Evolutionary conservation across 2,113 vertebrate genomes (phyloP).

Genomic region (Chamaetylas fuelleborni): DNA sequence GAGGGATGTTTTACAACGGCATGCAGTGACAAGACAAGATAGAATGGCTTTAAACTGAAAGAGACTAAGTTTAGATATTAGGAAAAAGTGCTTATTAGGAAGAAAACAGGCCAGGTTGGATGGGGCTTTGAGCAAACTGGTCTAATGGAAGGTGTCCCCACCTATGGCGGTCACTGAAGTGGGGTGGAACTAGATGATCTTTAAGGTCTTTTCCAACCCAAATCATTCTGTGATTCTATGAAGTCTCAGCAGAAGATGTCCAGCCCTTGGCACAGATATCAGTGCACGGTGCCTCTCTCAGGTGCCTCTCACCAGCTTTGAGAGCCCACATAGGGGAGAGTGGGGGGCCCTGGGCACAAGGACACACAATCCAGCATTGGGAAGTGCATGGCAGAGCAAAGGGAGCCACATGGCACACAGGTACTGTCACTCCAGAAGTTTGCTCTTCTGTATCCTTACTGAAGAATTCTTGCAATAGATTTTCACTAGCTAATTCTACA

Average conservation of each 20-base stretch:
- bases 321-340: accelerated
- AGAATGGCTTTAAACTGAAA: neutral
- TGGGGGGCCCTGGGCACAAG: neutral
- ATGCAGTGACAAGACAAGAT: neutral
- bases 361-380: neutral
- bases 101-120: neutral
- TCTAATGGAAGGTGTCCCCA: neutral
- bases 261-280: neutral
- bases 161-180: too few species aligned
- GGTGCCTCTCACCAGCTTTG: neutral
- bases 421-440: neutral
- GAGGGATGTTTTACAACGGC: neutral
- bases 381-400: neutral
- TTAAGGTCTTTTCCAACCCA: neutral
- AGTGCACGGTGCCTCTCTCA: accelerated
- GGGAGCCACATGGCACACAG: neutral
- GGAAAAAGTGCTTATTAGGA: neutral
- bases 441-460: neutral
- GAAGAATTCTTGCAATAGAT: neutral
- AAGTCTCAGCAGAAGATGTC: neutral
- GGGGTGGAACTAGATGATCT: neutral
- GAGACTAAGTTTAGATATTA: neutral
- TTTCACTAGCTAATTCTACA: neutral
- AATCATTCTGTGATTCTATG: neutral
- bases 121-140: neutral